phyloP scores from a whole-genome alignment of 64 coral and sea anemone genomes.

The Dendrophyllia cribrosa region DNA sequence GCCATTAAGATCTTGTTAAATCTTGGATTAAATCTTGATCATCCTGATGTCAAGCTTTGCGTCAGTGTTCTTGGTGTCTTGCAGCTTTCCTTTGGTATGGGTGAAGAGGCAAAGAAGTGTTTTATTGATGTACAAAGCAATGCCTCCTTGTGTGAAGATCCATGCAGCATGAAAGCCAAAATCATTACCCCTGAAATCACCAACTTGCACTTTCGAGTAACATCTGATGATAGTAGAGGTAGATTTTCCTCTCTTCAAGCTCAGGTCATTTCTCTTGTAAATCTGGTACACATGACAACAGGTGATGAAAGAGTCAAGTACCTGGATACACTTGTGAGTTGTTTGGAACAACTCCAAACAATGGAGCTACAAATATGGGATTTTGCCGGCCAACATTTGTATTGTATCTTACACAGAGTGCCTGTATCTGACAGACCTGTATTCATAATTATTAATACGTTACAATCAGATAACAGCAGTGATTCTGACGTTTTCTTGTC shows the following conservation, averaged over 20 bases:
- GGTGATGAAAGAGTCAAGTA: neutral
- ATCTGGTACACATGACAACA: neutral
- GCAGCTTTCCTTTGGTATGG: neutral
- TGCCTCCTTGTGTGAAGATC: neutral
- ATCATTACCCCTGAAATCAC: neutral
- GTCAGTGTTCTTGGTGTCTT: neutral
- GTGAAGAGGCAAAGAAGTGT: neutral
- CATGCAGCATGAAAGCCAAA: too few species aligned
- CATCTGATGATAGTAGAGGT: neutral
- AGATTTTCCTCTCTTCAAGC: neutral
- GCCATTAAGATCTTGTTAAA: neutral
- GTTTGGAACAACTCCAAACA: neutral
- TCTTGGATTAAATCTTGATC: neutral
- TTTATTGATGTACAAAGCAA: neutral
- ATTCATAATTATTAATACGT: neutral
- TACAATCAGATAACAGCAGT: neutral
- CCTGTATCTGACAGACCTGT: neutral
- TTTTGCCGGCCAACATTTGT: neutral
- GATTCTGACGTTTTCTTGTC: neutral
- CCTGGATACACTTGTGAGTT: neutral
- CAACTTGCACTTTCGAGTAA: neutral
- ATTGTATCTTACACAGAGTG: neutral
- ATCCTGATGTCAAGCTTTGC: slow-evolving; percentile 8
- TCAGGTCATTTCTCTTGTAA: neutral
- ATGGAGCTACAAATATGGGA: neutral